Evolutionary conservation across 2,797 vertebrate species (phyloP), one percentile per base, ranked within the genome.

Genomic region (Pachyuromys duprasi): DNA sequence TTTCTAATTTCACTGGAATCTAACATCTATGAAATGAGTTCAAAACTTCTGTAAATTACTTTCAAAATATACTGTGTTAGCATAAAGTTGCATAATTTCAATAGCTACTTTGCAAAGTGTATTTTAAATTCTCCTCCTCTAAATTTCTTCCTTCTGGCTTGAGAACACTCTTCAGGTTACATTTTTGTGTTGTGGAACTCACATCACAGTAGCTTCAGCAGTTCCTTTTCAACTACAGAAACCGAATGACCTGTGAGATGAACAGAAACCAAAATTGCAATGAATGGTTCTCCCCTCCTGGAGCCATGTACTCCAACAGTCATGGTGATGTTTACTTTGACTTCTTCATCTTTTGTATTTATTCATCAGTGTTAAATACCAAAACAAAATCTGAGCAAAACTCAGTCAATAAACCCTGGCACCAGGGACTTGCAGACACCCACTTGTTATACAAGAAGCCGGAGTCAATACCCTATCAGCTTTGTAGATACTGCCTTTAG

Each of bases 21-120:
- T 86, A 94, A 92, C 92, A 89, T 53, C n/a, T 79, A 79, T 63
- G 86, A 80, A 93, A 84, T 45, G 15, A 93, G 31, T 65, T 88
- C 78, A 79, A 86, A 70, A 86, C 8, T 28, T 78, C 63, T 86
- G 95, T 63, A 91, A 93, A 81, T 80, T 84, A 82, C 5, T 79
- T 96, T 93, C 57, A 65, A 95, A 92, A 84, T 81, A 70, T 5
- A 88, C n/a, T 49, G 45, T 36, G 69, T 75, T 86, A 86, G 49
- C 42, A 39, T 60, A 72, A 84, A 57, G 26, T 90, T 88, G 86
- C 6, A 90, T 86, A 67, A 90, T 92, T 91, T 93, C 42, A 79
- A 75, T 36, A 79, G n/a, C 20, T 84, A 82, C 18, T 55, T 0
- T 82, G 33, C 31, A 93, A 95, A 93, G 72, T 86, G 13, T n/a